Percentiles rank a stretch among this genome's conserved stretches.
These are phyloP conservation scores for Nesoenas mayeri DNA, from an alignment of 2,113 vertebrate species.

Conservation along the genomic window DNA sequence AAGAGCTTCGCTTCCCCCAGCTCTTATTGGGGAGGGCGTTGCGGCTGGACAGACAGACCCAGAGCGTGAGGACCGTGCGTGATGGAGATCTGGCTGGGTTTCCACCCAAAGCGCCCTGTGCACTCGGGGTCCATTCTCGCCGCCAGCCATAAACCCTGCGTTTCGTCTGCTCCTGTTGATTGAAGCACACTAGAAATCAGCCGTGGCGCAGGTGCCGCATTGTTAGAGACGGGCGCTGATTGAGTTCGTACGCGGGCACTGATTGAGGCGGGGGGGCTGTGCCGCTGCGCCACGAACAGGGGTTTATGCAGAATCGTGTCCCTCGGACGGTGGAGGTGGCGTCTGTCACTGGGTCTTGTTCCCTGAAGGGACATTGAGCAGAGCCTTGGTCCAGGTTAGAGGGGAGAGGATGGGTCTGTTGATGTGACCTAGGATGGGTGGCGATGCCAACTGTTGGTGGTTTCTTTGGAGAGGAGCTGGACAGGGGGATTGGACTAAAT, in stretches of 20 bases:
- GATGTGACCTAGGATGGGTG: background rate
- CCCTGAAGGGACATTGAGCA: background rate
- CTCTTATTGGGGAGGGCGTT: fast-evolving
- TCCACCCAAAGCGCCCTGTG: no score
- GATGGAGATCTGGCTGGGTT: no score
- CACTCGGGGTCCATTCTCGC: constrained; percentile 41
- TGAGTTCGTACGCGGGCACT: constrained; percentile 68
- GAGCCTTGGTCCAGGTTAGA: background rate
- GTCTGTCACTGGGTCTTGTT: background rate
- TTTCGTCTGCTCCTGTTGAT: constrained; percentile 71
- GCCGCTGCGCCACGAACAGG: background rate
- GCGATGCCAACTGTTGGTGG: fast-evolving
- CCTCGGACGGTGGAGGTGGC: background rate
- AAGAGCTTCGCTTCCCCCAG: background rate
- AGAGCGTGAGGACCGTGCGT: background rate
- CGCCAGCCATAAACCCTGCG: background rate
- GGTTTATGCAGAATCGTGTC: background rate
- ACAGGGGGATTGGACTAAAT: no score
- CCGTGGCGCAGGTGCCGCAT: constrained; percentile 69
- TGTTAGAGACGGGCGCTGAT: constrained; percentile 78
- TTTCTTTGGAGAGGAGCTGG: background rate
- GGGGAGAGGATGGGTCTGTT: background rate
- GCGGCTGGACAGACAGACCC: fast-evolving
- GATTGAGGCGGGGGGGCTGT: constrained; percentile 66
- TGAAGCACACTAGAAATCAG: constrained; percentile 83